Conservation (phyloP, 1,140 invertebrate species). For the Trichonephila clavata region DNA sequence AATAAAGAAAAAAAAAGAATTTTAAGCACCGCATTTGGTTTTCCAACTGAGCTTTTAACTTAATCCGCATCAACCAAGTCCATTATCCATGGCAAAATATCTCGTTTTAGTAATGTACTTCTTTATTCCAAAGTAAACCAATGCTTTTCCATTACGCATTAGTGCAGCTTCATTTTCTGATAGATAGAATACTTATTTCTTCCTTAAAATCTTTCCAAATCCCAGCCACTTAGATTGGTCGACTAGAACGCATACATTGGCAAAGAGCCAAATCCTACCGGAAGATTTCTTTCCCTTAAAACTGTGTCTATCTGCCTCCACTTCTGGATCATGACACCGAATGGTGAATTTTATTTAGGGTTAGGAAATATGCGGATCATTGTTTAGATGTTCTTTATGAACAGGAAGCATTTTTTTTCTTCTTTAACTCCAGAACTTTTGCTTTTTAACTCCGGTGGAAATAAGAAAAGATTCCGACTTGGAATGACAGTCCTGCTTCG, state of each 20-base stretch:
- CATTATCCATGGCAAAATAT: neutral
- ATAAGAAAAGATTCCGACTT: slow-evolving; percentile 4
- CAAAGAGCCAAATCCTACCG: neutral
- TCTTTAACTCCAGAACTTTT: neutral
- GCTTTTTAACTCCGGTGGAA: slow-evolving; percentile 9
- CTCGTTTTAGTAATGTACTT: neutral
- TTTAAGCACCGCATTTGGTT: neutral
- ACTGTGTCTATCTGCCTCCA: neutral
- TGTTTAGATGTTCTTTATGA: slow-evolving; percentile 1
- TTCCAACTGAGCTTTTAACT: neutral
- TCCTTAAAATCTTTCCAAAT: slow-evolving; percentile 8
- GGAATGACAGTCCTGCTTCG: neutral
- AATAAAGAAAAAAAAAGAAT: neutral
- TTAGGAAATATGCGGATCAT: slow-evolving; percentile 12
- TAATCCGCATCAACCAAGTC: neutral
- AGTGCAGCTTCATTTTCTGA: neutral
- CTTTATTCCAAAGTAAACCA: neutral
- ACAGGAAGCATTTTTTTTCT: neutral
- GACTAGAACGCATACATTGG: neutral
- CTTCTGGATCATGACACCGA: slow-evolving; percentile 5
- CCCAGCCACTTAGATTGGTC: neutral
- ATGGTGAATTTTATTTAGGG: slow-evolving; percentile 26
- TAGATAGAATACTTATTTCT: neutral
- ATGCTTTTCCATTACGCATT: neutral
- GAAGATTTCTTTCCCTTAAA: slow-evolving; percentile 1